These are phyloP conservation scores for Tineola bisselliella DNA, from an alignment of 2,888 invertebrate genomes.

Conservation along the genomic window DNA sequence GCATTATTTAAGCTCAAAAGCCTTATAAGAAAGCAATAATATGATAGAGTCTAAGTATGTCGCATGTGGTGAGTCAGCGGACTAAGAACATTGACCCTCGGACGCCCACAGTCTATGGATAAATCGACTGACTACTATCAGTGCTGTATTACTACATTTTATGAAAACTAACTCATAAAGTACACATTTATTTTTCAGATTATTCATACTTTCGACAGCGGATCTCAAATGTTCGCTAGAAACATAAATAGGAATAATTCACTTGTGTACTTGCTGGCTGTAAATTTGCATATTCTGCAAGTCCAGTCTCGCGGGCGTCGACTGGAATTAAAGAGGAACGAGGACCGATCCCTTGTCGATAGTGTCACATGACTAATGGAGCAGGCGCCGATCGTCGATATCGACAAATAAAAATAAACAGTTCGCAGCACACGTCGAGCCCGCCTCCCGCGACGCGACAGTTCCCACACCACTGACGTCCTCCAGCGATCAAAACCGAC, in stretches of 20 bases:
- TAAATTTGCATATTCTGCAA: slow-evolving; percentile 50
- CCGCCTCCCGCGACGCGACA: slow-evolving; percentile 24
- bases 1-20: slow-evolving; percentile 62
- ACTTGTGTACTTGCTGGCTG: slow-evolving; percentile 41
- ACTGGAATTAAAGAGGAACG: slow-evolving; percentile 29
- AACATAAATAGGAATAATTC: slow-evolving; percentile 37
- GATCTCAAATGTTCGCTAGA: not conserved
- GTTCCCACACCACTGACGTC: slow-evolving; percentile 2
- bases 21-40: slow-evolving; percentile 65
- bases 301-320: slow-evolving; percentile 43
- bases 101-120: not conserved
- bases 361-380: slow-evolving; percentile 67
- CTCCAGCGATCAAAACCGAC: not conserved
- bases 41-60: slow-evolving; percentile 47
- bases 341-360: slow-evolving; percentile 59
- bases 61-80: slow-evolving; percentile 11
- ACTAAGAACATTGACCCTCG: not conserved
- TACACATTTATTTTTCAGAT: no score
- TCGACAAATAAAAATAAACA: slow-evolving; percentile 59
- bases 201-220: no score
- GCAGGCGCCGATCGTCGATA: slow-evolving; percentile 64
- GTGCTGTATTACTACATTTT: not conserved
- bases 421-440: slow-evolving; percentile 21
- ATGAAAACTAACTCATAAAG: not conserved
- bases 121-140: not conserved